Conservation (phyloP, 2,888 invertebrate genomes). For the Napeogenes inachia region DNA sequence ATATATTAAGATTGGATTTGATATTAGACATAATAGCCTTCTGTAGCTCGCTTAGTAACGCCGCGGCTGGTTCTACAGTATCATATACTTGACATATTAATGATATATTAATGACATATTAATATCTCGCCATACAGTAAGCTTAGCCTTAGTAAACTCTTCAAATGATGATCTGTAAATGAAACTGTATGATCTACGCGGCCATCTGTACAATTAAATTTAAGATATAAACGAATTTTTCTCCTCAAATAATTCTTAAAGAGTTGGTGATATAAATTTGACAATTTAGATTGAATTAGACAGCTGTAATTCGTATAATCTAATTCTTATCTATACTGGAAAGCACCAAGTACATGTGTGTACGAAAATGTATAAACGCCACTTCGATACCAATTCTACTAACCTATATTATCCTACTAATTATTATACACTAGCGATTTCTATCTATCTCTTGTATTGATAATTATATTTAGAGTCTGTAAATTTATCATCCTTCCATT, state of each 20-base stretch:
- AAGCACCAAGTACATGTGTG: constrained; percentile 62
- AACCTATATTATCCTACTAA: constrained; percentile 49
- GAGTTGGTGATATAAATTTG: constrained; percentile 46
- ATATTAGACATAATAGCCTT: constrained; percentile 47
- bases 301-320: constrained; percentile 40
- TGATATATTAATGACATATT: constrained; percentile 3
- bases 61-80: constrained; percentile 45
- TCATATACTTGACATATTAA: constrained; percentile 24
- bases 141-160: no score
- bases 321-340: constrained; percentile 42
- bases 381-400: constrained; percentile 38
- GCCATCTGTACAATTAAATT: constrained; percentile 55
- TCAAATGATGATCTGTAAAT: constrained; percentile 16
- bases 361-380: constrained; percentile 46
- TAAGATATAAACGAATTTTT: constrained; percentile 51
- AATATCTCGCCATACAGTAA: background rate
- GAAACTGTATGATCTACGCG: constrained; percentile 56
- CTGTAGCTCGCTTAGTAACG: constrained; percentile 73
- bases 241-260: constrained; percentile 51
- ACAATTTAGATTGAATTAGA: constrained; percentile 45
- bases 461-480: constrained; percentile 59
- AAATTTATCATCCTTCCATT: constrained; percentile 69
- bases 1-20: constrained; percentile 66
- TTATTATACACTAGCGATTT: constrained; percentile 66
- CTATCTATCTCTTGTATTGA: constrained; percentile 62